Base-by-base conservation (phyloP, 1,140 invertebrate species). In the Schlechtendalia chinensis region DNA sequence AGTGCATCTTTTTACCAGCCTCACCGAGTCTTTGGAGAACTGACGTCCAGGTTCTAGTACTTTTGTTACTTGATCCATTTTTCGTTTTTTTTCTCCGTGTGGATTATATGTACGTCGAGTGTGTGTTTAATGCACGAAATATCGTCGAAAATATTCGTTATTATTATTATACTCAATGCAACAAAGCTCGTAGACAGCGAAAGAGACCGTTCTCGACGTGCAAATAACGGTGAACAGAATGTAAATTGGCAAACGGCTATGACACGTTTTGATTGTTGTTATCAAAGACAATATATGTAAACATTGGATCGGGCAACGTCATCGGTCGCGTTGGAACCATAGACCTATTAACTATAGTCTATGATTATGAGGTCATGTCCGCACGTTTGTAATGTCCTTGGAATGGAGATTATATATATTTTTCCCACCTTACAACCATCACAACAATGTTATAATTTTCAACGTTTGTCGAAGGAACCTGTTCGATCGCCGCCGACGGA, bases 1-100 rank as follows among this genome's bases (percentile, higher is more conserved):
- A 69, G 98, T 99, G 87, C 98, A 99, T 87, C 98, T 93, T 88
- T 99, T 99, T 1, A 99, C 96, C 84, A 99, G 89, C 86, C 98
- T 90, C 83, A 96, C 91, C 19, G 98, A 99, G 87, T 99, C 98
- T 88, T 99, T 99, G 84, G 96, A 90, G 87, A 99, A 99, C 84
- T 96, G 94, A 84, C 94, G 92, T 79, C 92, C 94, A 83, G 98
- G 98, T 86, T 99, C 96, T 82, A 97, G 88, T 84, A 98, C 93
- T 87, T 94, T 94, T 84, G 94, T 93, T 84, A 99, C 92, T 90
- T 99, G 97, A 91, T 99, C 97, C 97, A 99, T 99, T 80, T 81
- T 80, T 81, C 14, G 24, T n/a, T n/a, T n/a, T n/a, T n/a, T n/a
- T n/a, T n/a, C 14, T 69, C n/a, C 16, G 19, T 24, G 29, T 22